These are phyloP conservation scores for Lepisosteus osseus DNA, from an alignment of 2,113 vertebrate species.

Conservation along the genomic window DNA sequence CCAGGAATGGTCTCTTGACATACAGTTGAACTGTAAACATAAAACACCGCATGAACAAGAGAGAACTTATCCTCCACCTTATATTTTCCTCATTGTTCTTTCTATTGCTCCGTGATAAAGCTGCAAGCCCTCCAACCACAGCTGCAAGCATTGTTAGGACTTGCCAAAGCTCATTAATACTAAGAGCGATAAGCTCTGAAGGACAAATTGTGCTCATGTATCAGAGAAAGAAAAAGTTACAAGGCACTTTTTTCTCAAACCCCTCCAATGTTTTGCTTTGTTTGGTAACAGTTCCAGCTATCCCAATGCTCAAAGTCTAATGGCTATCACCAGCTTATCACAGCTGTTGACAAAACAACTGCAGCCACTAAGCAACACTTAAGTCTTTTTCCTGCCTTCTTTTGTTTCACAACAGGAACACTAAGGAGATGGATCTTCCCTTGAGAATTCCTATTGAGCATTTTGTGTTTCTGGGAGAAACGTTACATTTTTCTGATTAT, in stretches of 20 bases:
- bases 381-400: constrained; percentile 10
- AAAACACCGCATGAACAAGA: background rate
- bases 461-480: constrained; percentile 21
- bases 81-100: constrained; percentile 44
- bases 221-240: constrained; percentile 50
- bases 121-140: constrained; percentile 57
- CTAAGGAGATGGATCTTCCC: constrained; percentile 44
- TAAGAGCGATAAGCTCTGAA: constrained; percentile 70
- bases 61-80: background rate
- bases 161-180: constrained; percentile 72
- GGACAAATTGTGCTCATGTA: constrained; percentile 70
- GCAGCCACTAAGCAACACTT: constrained; percentile 21
- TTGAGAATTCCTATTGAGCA: constrained; percentile 35
- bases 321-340: constrained; percentile 58
- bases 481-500: constrained; percentile 36
- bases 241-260: constrained; percentile 32
- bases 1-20: constrained; percentile 47
- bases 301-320: constrained; percentile 55
- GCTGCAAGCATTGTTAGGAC: constrained; percentile 70
- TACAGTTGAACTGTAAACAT: constrained; percentile 8
- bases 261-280: constrained; percentile 47
- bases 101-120: constrained; percentile 52
- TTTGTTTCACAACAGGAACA: constrained; percentile 34
- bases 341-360: constrained; percentile 50
- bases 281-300: constrained; percentile 60